Evolutionary conservation across 1,140 invertebrate species (phyloP), one percentile per base, ranked within the genome.

Genomic region (Pygmarrhopalites habei): DNA sequence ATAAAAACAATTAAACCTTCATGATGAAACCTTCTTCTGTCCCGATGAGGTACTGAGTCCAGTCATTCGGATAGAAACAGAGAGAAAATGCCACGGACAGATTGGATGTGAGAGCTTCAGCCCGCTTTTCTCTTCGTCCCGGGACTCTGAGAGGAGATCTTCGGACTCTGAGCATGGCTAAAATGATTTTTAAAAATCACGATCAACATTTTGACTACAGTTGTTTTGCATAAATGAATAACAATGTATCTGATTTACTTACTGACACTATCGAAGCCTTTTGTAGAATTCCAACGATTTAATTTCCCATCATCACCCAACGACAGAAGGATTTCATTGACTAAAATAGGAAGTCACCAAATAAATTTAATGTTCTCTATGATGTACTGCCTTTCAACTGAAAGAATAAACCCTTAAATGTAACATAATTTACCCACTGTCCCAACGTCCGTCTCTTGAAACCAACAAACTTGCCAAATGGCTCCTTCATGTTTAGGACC

Each of bases 11-110:
- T 25, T 17, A 23, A 12, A 68, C 66, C 49, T 71, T 71, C 28
- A 66, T 67, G 39, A 71, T 68, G 44, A 68, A 69, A 23, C 69
- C 69, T 58, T 71, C 66, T 41, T 71, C 69, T 2, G 69, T 71
- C 39, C 69, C 69, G 30, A 67, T 58, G 0, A 69, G 26, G 55
- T 66, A 71, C 0, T 43, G 19, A 5, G 57, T 62, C 5, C 46
- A 43, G 29, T 71, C 62, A 2, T 32, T 43, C 0, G 67, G 67
- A 28, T 60, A 66, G 53, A 71, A 71, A 35, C 64, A 67, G 39
- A 70, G 26, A 1, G 51, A 52, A 49, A 62, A 71, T 0, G 49
- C 53, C 32, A 59, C 56, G 7, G 64, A 60, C 12, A 67, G 51
- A 14, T 66, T 28, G 0, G 67, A 67, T 1, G 69, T 60, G 1